Base-by-base conservation (phyloP, 2,888 invertebrate genomes). In the Xestia c-nigrum region DNA sequence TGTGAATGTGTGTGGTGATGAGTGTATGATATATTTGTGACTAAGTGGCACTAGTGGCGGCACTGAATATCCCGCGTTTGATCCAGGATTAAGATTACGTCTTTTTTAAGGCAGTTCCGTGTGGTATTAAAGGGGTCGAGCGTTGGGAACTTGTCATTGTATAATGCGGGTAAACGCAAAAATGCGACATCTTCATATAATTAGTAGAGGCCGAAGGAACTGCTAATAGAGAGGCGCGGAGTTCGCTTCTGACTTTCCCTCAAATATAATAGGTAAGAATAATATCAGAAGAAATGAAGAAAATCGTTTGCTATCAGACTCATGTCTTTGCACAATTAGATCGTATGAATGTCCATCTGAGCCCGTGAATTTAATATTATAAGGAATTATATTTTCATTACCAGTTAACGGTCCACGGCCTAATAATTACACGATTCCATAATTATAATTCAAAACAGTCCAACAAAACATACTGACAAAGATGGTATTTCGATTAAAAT, bases 401-500 rank as follows among this genome's bases (percentile, higher is more conserved):
- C 24, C 46, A 47, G 19, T 9, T n/a, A 61, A 38, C 5, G 24
- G n/a, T n/a, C n/a, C 21, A 71, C 14, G 3, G 9, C 40, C 10
- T n/a, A 10, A 38, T 55, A 68, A 40, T 40, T 21, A 72, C 24
- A 59, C 4, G 5, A 68, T 55, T 12, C 5, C 5, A 47, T 68
- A 55, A 78, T 80, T 74, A 43, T 69, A 72, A 43, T 47, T 66
- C 21, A 24, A 43, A 72, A 64, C 66, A 72, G 57, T 43, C 43
- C 55, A 68, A 46, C 31, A 66, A 57, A 75, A 75, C 66, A 0
- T 21, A 63, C 21, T 12, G n/a, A 40, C 46, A 71, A 82, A 76
- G 82, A 81, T 76, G 67, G 71, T 57, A 74, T 72, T 40, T 69
- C 57, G 81, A 85, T 85, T 76, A 77, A 73, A 85, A 80, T 76